Base-by-base conservation (phyloP, 2,888 invertebrate genomes). In the Trichogramma dendrolimi region DNA sequence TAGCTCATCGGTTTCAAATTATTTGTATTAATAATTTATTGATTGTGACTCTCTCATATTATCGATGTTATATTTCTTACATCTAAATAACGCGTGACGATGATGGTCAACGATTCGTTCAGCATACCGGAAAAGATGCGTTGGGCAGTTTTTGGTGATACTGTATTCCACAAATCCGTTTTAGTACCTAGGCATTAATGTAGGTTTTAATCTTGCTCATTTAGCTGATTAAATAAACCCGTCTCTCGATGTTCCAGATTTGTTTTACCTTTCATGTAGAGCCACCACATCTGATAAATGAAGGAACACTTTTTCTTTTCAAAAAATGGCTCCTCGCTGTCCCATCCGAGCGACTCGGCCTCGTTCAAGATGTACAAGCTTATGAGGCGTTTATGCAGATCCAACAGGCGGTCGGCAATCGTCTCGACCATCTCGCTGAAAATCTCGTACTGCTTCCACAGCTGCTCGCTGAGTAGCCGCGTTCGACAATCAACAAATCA, bases 121-220 rank as follows among this genome's bases (percentile, higher is more conserved):
- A 93, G 80, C 88, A 92, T 91, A 4, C 92, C 92, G 3, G 90
- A 87, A 71, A 91, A 90, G 56, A 93, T 88, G 68, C 92, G 83
- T 73, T 92, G 91, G 0, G 92, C 92, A 87, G 92, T 91, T 76
- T 90, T 87, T 0, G 92, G 92, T 0, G 93, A 92, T n/a, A 92
- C 91, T 0, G 91, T 91, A 70, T 87, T 89, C 92, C 92, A 93
- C 47, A 93, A 81, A 79, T 92, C 91, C 69, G 89, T 85, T 72
- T 85, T 86, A 46, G 90, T 90, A 4, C 91, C 92, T 87, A 72
- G 11, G n/a, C 11, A 48, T 48, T 2, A 48, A 14, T 4, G 11
- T 0, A 47, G 1, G n/a, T 47, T n/a, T 48, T n/a, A 11, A 5
- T 27, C 27, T 27, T 27, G 27, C 1, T 27, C 27, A 27, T 27